These are phyloP conservation scores for Caloenas nicobarica DNA, from an alignment of 2,113 vertebrate species.

Conservation along the genomic window DNA sequence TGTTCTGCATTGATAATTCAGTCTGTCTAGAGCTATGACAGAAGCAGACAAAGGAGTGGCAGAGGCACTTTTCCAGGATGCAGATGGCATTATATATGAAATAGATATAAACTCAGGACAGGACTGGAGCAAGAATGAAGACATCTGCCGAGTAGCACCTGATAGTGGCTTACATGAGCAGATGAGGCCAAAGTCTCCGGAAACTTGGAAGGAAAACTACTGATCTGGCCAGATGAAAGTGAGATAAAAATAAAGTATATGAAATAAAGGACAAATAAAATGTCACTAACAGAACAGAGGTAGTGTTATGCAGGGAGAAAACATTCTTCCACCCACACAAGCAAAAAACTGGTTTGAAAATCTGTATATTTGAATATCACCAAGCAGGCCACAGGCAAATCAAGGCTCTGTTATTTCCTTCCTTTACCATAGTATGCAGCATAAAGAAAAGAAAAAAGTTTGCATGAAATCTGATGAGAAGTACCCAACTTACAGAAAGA, in stretches of 20 bases:
- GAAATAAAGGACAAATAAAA: background rate
- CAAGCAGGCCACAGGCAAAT: background rate
- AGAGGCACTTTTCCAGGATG: background rate
- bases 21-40: background rate
- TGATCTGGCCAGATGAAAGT: background rate
- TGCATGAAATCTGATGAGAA: background rate
- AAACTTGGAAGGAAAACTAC: background rate
- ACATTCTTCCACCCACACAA: background rate
- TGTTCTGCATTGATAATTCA: background rate
- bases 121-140: background rate
- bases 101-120: background rate
- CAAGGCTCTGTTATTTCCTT: background rate
- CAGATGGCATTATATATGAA: background rate
- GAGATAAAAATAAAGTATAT: background rate
- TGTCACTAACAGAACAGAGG: background rate
- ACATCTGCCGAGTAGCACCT: background rate
- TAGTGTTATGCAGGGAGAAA: background rate
- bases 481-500: background rate
- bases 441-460: background rate
- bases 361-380: background rate
- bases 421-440: accelerated
- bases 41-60: background rate
- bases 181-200: background rate
- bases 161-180: background rate
- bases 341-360: background rate